phyloP scores from a whole-genome alignment of 2,113 vertebrate species.

The Chinchilla lanigera region DNA sequence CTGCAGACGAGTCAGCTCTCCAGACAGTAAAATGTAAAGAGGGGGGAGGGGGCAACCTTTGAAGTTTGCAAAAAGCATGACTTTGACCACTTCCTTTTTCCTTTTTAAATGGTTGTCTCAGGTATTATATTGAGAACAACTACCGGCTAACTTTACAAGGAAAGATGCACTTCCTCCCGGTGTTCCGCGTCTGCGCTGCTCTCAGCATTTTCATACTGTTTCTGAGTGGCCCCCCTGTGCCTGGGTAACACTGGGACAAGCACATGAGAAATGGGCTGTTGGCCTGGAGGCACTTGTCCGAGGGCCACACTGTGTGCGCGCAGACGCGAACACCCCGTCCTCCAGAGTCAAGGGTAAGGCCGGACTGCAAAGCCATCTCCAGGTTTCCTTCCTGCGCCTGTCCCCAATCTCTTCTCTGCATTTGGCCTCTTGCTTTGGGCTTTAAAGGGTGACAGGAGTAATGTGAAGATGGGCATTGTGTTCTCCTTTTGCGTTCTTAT shows the following conservation, averaged over 20 bases:
- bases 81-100: slow-evolving; percentile 90
- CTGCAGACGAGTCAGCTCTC: slow-evolving; percentile 85
- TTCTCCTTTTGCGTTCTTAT: rapidly evolving
- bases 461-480: rapidly evolving
- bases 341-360: neutral
- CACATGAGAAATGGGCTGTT: neutral
- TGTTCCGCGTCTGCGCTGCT: neutral
- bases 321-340: neutral
- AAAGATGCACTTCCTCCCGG: neutral
- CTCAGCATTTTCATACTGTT: neutral
- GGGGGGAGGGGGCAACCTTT: slow-evolving; percentile 88
- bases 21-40: slow-evolving; percentile 92
- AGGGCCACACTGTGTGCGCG: rapidly evolving
- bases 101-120: slow-evolving; percentile 86
- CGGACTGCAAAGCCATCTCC: rapidly evolving
- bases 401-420: rapidly evolving
- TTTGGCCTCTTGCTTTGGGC: neutral
- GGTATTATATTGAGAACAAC: slow-evolving; percentile 81
- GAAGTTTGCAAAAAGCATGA: slow-evolving; percentile 88
- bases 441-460: rapidly evolving
- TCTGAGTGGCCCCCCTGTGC: neutral
- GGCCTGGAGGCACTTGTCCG: neutral
- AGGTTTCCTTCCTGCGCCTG: neutral
- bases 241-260: neutral
- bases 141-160: slow-evolving; percentile 60